These are phyloP conservation scores for Megalopta genalis DNA, from an alignment of 1,140 invertebrate genomes.

Conservation along the genomic window DNA sequence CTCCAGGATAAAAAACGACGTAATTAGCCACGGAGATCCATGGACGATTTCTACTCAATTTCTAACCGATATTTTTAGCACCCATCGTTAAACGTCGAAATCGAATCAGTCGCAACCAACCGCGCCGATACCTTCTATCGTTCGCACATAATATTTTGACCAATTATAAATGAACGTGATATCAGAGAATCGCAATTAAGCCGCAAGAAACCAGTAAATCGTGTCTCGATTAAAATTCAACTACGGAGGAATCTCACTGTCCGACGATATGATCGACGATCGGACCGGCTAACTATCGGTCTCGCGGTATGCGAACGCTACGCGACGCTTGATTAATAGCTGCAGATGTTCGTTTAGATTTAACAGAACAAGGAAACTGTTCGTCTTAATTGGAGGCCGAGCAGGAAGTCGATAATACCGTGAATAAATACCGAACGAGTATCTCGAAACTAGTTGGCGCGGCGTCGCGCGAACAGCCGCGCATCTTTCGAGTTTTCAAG, in stretches of 20 bases:
- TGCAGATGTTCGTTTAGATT: not conserved
- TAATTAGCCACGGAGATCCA: too few species aligned
- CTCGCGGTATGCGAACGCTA: not conserved
- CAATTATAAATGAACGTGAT: conserved; percentile 51
- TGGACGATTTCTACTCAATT: too few species aligned
- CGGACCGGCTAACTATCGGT: not conserved
- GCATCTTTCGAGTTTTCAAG: not conserved
- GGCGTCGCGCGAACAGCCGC: too few species aligned
- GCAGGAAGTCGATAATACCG: not conserved
- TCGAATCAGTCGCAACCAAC: too few species aligned
- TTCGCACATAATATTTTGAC: not conserved
- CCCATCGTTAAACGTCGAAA: too few species aligned
- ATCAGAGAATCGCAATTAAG: not conserved
- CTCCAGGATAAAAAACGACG: too few species aligned
- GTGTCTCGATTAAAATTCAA: not conserved
- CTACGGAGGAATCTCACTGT: not conserved
- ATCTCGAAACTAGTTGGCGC: not conserved
- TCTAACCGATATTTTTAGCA: too few species aligned
- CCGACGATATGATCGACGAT: not conserved
- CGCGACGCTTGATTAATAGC: not conserved
- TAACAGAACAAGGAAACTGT: not conserved
- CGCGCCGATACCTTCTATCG: too few species aligned
- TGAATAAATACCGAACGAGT: not conserved
- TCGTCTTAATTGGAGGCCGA: not conserved
- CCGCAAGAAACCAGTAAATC: too few species aligned